Conservation (phyloP, 1,140 invertebrate species). For the Palaemon carinicauda region DNA sequence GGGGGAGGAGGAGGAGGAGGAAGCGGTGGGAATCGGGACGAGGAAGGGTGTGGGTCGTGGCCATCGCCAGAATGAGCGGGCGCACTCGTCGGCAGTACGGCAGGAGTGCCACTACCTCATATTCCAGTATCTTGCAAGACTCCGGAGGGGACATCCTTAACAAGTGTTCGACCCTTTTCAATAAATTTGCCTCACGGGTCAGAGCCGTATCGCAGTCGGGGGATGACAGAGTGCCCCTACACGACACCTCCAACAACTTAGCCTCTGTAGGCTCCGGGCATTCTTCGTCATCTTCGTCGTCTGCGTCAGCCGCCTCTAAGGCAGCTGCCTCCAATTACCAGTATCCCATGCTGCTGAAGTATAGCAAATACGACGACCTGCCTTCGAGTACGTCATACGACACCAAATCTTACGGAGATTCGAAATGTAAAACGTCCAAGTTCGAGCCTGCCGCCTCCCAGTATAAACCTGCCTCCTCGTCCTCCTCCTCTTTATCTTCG, state of each 20-base stretch:
- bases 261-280: neutral
- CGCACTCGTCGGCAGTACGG: constrained; percentile 58
- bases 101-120: constrained; percentile 59
- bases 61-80: constrained; percentile 53
- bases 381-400: constrained; percentile 44
- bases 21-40: neutral
- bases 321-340: constrained; percentile 2
- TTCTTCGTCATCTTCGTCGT: neutral
- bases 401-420: neutral
- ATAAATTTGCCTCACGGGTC: constrained; percentile 58
- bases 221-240: constrained; percentile 52
- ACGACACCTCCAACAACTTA: constrained; percentile 14
- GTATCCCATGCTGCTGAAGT: constrained; percentile 58
- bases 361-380: constrained; percentile 56
- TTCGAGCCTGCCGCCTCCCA: constrained; percentile 18
- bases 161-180: constrained; percentile 57
- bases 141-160: constrained; percentile 58
- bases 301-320: neutral
- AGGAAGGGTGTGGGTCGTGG: constrained; percentile 11
- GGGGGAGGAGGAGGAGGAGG: constrained; percentile 16
- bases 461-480: neutral
- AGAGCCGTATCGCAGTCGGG: constrained; percentile 51
- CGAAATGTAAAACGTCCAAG: neutral
- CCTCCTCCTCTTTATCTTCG: neutral
- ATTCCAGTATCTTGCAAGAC: constrained; percentile 54